A percentile compares a stretch with the other conserved stretches of the same genome.
phyloP scores from a whole-genome alignment of 2,797 vertebrate genomes.

The Anguilla pacifica region DNA sequence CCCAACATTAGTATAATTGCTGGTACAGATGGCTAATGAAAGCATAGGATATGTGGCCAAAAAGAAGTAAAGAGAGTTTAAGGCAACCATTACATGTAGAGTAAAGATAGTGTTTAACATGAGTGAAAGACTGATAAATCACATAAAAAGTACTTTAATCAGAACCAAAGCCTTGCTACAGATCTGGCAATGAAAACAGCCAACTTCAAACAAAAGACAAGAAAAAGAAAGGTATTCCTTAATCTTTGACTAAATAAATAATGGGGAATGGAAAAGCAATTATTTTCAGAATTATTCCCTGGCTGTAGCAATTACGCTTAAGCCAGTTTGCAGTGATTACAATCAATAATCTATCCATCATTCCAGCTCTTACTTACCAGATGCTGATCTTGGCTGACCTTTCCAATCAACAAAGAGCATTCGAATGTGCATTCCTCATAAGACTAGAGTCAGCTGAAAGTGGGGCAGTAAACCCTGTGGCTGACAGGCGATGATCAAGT shows the following conservation, averaged over 20 bases:
- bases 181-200: neutral
- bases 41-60: constrained; percentile 7
- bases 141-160: constrained; percentile 7
- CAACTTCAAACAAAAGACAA: neutral
- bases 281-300: constrained; percentile 41
- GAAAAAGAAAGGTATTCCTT: constrained; percentile 14
- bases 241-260: constrained; percentile 38
- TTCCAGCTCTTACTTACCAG: constrained; percentile 22
- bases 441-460: constrained; percentile 27
- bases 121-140: constrained; percentile 8
- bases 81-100: neutral
- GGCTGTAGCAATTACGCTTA: constrained; percentile 37
- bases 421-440: constrained; percentile 26
- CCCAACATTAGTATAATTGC: constrained; percentile 21
- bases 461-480: constrained; percentile 14
- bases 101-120: constrained; percentile 7
- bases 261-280: constrained; percentile 36
- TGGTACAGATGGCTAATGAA: constrained; percentile 5
- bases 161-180: neutral
- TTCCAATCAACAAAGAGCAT: constrained; percentile 28
- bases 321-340: constrained; percentile 36
- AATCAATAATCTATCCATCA: constrained; percentile 38
- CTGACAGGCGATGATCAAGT: neutral
- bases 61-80: constrained; percentile 14
- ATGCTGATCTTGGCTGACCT: constrained; percentile 31